Percentiles rank a stretch among this genome's conserved stretches.
These are phyloP conservation scores for Phylloscopus trochiloides DNA, from an alignment of 2,113 vertebrate species.

Conservation along the genomic window DNA sequence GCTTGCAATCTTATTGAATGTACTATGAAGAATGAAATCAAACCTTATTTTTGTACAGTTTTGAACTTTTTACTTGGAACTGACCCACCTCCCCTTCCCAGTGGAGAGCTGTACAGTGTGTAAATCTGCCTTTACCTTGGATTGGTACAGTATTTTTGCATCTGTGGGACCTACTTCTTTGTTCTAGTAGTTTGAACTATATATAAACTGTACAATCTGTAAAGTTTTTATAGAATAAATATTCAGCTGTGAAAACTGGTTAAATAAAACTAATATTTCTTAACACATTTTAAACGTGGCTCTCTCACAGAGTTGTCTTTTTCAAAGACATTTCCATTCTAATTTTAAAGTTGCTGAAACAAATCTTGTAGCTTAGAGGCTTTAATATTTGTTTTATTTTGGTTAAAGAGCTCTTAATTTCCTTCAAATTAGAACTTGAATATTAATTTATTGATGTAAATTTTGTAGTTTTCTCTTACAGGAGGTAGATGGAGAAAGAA, in stretches of 20 bases:
- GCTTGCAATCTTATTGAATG: slow-evolving; percentile 82
- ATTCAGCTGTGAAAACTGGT: slow-evolving; percentile 88
- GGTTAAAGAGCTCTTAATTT: background rate
- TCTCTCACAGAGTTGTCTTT: slow-evolving; percentile 13
- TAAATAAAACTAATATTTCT: slow-evolving; percentile 92
- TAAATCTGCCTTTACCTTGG: slow-evolving; percentile 81
- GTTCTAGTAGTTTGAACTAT: slow-evolving; percentile 84
- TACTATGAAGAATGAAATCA: slow-evolving; percentile 80
- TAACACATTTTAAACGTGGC: slow-evolving; percentile 74
- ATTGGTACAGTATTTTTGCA: slow-evolving; percentile 87
- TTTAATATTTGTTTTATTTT: background rate
- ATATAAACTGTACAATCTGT: slow-evolving; percentile 92
- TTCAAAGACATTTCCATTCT: background rate
- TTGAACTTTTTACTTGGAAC: slow-evolving; percentile 84
- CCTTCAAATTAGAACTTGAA: background rate
- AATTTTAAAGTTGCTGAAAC: background rate
- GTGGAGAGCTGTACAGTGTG: slow-evolving; percentile 77
- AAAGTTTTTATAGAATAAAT: slow-evolving; percentile 92
- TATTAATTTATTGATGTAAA: background rate
- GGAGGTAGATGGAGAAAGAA: background rate
- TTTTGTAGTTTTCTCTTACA: background rate
- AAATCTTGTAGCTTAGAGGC: background rate
- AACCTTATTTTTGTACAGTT: slow-evolving; percentile 90
- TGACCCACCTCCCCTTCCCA: slow-evolving; percentile 74
- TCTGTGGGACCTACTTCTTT: slow-evolving; percentile 86